Evolutionary conservation across 2,113 vertebrate species (phyloP), one percentile per base, ranked within the genome.

Genomic region (Spizaetus ornatus): DNA sequence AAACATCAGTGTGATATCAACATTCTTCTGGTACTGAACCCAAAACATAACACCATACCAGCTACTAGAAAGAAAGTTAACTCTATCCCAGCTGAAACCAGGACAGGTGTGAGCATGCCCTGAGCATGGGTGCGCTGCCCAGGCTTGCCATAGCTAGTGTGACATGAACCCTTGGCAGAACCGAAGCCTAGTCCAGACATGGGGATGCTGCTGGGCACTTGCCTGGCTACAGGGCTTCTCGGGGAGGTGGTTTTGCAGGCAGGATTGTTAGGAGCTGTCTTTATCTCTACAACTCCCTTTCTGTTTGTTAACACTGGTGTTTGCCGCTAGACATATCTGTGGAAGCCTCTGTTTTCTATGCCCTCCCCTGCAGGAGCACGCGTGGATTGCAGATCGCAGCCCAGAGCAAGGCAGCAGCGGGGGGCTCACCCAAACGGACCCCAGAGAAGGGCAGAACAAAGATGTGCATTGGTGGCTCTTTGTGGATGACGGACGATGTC

Each of bases 341-440:
- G 77, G 63, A 27, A 71, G 34, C 55, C 36, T 50, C 19, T 36
- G 8, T 59, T 56, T 79, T 38, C 38, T 45, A 17, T 40, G 12
- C 3, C 9, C 26, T 2, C 52, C 27, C 1, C 11, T 0, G 1
- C 32, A 21, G 48, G 17, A 42, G 31, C 17, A 7, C 3, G 4
- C 0, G 1, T 31, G 63, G 50, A 29, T 77, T 0, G 2, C n/a
- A 16, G 43, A 47, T 88, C 11, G 2, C 10, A 40, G 45, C 43
- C 29, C 0, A 0, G n/a, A n/a, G 45, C 38, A 15, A 34, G 31
- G 40, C 53, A 72, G 65, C 38, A 78, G 40, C 29, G 29, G 45
- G 40, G 29, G 45, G 11, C 26, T 72, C 34, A 38, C 59, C 62
- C 19, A 27, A 6, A 47, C 0, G 0, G 17, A 19, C 53, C 43